phyloP scores from a whole-genome alignment of 2,113 vertebrate genomes.

The Microcebus murinus region DNA sequence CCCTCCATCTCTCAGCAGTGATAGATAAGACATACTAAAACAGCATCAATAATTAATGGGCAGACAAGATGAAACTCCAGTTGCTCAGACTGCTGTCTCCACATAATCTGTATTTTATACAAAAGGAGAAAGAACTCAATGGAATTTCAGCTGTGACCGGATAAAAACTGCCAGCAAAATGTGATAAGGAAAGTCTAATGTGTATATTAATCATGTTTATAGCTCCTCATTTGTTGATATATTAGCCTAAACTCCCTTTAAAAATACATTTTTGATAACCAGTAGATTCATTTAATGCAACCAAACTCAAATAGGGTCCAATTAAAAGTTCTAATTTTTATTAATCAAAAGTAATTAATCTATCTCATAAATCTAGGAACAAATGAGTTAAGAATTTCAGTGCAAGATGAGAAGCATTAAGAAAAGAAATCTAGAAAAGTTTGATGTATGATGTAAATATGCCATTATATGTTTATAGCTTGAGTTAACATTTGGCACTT shows the following conservation, averaged over 20 bases:
- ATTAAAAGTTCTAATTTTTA: constrained; percentile 86
- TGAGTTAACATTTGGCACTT: constrained; percentile 80
- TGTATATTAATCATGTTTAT: constrained; percentile 95
- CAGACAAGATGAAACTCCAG: constrained; percentile 90
- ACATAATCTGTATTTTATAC: constrained; percentile 93
- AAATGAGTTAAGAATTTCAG: constrained; percentile 79
- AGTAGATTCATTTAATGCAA: constrained; percentile 84
- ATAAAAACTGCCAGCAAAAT: constrained; percentile 91
- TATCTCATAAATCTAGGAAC: constrained; percentile 80
- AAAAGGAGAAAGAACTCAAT: constrained; percentile 89
- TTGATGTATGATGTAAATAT: constrained; percentile 79
- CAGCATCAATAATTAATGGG: constrained; percentile 92
- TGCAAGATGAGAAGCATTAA: constrained; percentile 78
- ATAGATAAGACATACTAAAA: constrained; percentile 90
- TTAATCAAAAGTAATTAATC: constrained; percentile 88
- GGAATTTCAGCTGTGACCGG: constrained; percentile 90
- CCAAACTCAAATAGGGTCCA: constrained; percentile 77
- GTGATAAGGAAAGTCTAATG: constrained; percentile 94
- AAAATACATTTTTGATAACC: constrained; percentile 87
- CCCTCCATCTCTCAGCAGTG: constrained; percentile 81
- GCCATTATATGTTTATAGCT: constrained; percentile 83
- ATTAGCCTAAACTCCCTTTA: constrained; percentile 90
- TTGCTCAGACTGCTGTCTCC: constrained; percentile 92
- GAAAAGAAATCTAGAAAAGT: constrained; percentile 80
- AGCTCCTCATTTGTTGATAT: constrained; percentile 91